Conservation (phyloP, 2,797 vertebrate species). For the Tinamus major region DNA sequence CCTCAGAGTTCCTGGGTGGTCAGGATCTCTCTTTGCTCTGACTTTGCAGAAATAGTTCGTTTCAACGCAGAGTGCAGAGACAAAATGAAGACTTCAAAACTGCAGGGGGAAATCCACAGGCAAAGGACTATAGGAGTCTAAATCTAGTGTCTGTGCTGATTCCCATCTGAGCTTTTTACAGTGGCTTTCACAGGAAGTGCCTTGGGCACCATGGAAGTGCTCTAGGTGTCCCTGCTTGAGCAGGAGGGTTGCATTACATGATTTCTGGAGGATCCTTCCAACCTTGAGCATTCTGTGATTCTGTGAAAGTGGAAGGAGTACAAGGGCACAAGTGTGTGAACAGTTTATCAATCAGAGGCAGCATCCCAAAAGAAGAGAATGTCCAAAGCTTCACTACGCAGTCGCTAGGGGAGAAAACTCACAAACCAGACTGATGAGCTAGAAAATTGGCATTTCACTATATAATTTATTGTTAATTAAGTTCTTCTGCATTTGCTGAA, state of each 20-base stretch:
- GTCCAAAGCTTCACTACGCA: neutral
- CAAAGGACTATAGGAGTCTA: neutral
- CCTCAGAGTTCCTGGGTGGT: neutral
- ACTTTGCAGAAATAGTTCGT: conserved; percentile 1
- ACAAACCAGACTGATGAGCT: neutral
- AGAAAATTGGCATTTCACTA: neutral
- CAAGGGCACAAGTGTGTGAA: neutral
- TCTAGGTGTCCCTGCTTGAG: too few species aligned
- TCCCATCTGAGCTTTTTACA: neutral
- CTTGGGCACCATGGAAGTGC: neutral
- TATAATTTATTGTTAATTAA: neutral
- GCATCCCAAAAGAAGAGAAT: neutral
- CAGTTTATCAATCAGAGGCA: neutral
- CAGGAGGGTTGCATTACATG: too few species aligned
- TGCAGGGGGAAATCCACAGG: neutral
- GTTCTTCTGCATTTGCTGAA: neutral
- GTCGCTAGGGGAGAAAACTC: neutral
- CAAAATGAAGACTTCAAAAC: neutral
- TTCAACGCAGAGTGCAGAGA: neutral
- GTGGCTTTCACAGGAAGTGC: neutral
- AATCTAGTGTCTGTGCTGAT: neutral
- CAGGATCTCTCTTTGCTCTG: neutral
- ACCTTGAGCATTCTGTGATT: too few species aligned
- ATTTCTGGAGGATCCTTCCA: too few species aligned
- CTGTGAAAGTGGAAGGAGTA: neutral